A percentile compares a stretch with the other conserved stretches of the same genome.
Conservation (phyloP, 2,888 invertebrate species). For the Mimachlamys varia region DNA sequence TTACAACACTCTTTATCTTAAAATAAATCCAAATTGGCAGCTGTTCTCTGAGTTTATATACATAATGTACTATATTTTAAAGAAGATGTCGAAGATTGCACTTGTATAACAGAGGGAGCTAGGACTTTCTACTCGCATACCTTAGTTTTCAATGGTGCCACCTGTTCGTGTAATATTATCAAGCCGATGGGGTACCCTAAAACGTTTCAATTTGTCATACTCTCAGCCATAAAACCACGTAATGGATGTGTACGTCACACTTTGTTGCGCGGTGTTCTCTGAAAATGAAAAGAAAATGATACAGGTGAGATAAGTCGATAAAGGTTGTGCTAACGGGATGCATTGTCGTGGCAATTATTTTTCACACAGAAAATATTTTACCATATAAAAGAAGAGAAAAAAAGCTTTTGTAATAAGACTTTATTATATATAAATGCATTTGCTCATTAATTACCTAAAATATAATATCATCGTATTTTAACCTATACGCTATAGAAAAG, state of each 20-base stretch:
- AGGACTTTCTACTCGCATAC: background rate
- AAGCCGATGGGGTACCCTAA: background rate
- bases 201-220: constrained; percentile 26
- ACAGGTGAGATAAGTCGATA: background rate
- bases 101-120: background rate
- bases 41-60: background rate
- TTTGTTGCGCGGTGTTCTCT: background rate
- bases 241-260: constrained; percentile 27
- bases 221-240: constrained; percentile 19
- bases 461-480: too few species aligned
- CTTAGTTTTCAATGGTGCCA: background rate
- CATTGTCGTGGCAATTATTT: background rate
- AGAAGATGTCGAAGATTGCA: background rate
- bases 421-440: too few species aligned
- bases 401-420: too few species aligned
- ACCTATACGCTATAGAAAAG: too few species aligned
- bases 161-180: background rate
- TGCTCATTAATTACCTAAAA: too few species aligned
- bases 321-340: background rate
- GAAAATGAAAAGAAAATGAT: constrained; percentile 4
- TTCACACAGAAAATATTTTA: background rate
- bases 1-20: constrained; percentile 28
- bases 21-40: background rate
- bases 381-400: too few species aligned
- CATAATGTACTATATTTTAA: background rate